A percentile compares a stretch with the other conserved stretches of the same genome.
These are phyloP conservation scores for Scartelaos histophorus DNA, from an alignment of 2,113 vertebrate species.

Conservation along the genomic window DNA sequence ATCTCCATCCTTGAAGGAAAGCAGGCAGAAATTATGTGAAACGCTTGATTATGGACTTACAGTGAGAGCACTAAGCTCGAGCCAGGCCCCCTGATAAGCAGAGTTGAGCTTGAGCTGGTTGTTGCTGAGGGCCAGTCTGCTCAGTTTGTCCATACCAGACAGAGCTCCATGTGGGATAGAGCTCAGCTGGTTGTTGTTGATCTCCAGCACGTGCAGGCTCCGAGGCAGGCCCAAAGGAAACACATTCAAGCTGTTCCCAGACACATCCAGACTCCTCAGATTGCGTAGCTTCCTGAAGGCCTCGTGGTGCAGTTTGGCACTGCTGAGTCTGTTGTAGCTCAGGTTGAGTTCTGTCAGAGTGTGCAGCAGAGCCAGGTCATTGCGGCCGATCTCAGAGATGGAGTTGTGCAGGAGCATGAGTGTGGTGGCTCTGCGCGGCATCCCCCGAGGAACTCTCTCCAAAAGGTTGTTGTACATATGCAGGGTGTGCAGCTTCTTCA, in stretches of 20 bases:
- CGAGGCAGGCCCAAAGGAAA: conserved; percentile 88
- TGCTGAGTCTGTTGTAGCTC: conserved; percentile 95
- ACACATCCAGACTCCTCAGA: conserved; percentile 89
- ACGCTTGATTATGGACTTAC: conserved; percentile 68
- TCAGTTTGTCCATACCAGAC: conserved; percentile 87
- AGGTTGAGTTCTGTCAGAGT: conserved; percentile 94
- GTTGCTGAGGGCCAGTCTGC: conserved; percentile 85
- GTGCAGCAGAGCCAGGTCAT: conserved; percentile 89
- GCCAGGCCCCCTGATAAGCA: conserved; percentile 88
- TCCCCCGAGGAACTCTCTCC: conserved; percentile 88
- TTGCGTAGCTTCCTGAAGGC: conserved; percentile 92
- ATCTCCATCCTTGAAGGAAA: too few species aligned
- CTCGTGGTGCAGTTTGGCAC: conserved; percentile 83
- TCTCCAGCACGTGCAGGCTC: conserved; percentile 85
- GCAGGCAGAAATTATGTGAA: not conserved
- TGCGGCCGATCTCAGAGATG: conserved; percentile 88
- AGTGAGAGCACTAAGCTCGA: conserved; percentile 85
- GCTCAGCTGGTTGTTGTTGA: conserved; percentile 88
- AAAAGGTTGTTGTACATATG: conserved; percentile 96
- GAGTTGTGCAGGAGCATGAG: conserved; percentile 95
- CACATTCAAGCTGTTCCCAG: conserved; percentile 84
- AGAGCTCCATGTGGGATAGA: conserved; percentile 84
- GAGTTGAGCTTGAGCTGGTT: conserved; percentile 89
- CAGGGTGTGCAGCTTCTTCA: conserved; percentile 95
- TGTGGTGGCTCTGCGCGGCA: conserved; percentile 91